Base-by-base conservation (phyloP, 2,888 invertebrate species). In the Cheilosia variabilis region DNA sequence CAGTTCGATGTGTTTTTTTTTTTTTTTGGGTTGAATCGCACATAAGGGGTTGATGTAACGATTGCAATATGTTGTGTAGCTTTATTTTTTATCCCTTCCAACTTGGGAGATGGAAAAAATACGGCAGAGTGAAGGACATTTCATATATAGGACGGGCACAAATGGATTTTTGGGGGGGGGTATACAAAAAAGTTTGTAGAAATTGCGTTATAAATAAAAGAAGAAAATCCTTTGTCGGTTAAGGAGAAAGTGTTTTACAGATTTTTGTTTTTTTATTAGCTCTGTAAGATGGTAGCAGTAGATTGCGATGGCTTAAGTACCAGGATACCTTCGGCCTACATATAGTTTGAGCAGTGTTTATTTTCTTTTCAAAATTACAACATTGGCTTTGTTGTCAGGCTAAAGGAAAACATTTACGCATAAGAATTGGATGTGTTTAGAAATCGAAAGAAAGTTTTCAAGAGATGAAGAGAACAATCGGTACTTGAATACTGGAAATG, bases 1-100 rank as follows among this genome's bases (percentile, higher is more conserved):
- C 52, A 76, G 50, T 65, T 76, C 66, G 76, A 79, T 71, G 57
- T 41, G 50, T 45, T 71, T 58, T 22, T 62, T 68, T 31, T 52
- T 45, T 47, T 17, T 47, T 52, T 80, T 65, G 66, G 76, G 80
- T 80, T 66, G 75, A 57, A 71, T 72, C 58, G 52, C 65, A 80
- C 66, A 76, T 81, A 86, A 86, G 81, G 81, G 86, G 76, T 81
- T 81, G 72, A 81, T 86, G 41, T 86, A 81, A 77, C 68, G 81
- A 80, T 81, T 68, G 76, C 81, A 81, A 86, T 86, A 86, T 86
- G 76, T 76, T 81, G 65, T 57, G 68, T 81, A 81, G 80, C 66
- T 72, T 76, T 76, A 77, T 62, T 52, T 66, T 53, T 65, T 63
- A 45, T 63, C 47, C 53, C 58, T 77, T 81, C 60, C 41, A 71